Conservation (phyloP, 2,113 vertebrate genomes). For the human (Homo sapiens) region DNA sequence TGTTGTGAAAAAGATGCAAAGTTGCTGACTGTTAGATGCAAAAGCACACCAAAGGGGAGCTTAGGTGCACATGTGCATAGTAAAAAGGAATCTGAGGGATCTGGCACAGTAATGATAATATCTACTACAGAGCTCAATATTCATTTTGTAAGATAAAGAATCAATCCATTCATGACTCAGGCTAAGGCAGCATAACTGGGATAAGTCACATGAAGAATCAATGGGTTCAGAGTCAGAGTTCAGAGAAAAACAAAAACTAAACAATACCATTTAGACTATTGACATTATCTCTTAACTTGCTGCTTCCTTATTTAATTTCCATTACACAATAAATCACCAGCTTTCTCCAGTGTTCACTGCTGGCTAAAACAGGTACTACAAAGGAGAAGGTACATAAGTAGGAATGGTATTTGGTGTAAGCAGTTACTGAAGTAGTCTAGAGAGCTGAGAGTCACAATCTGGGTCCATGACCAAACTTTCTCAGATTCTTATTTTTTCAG, state of each 20-base stretch:
- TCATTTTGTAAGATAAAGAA: slow-evolving; percentile 9
- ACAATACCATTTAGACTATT: background rate
- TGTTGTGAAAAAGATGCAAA: slow-evolving; percentile 9
- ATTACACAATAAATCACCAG: background rate
- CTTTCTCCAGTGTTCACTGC: background rate
- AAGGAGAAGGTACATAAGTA: background rate
- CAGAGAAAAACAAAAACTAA: background rate
- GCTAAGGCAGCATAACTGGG: background rate
- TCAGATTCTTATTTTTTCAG: slow-evolving; percentile 15
- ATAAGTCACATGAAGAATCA: background rate
- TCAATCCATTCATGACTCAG: background rate
- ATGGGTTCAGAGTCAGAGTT: background rate
- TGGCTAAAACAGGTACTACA: background rate
- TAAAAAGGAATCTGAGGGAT: background rate
- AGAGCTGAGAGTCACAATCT: background rate
- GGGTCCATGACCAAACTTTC: background rate
- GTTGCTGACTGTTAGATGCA: background rate
- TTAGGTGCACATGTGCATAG: background rate
- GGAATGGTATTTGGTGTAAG: background rate
- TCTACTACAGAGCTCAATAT: background rate
- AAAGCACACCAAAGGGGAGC: background rate
- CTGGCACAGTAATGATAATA: background rate
- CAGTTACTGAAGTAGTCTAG: background rate
- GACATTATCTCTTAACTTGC: background rate
- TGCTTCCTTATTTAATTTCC: background rate